Conservation (phyloP, 2,797 vertebrate genomes). For the Morelia viridis region DNA sequence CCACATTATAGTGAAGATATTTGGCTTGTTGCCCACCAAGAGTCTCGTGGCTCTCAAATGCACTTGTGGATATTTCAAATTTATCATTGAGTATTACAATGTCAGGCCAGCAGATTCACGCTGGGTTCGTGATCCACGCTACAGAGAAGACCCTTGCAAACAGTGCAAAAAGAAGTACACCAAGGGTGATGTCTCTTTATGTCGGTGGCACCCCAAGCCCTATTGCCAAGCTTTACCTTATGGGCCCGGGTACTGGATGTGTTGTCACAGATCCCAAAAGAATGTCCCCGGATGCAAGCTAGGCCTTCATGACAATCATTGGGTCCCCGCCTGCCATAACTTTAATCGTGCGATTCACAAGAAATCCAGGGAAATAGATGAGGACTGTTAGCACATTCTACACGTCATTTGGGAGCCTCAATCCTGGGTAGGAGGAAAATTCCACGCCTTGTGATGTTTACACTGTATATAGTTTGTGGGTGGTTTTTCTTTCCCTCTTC, state of each 20-base stretch:
- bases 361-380: slow-evolving; percentile 77
- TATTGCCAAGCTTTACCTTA: slow-evolving; percentile 93
- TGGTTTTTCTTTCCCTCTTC: slow-evolving; percentile 37
- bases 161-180: slow-evolving; percentile 90
- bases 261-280: slow-evolving; percentile 85
- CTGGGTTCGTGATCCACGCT: slow-evolving; percentile 94
- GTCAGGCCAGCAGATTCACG: slow-evolving; percentile 90
- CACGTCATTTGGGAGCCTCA: not conserved
- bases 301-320: slow-evolving; percentile 97
- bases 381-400: slow-evolving; percentile 58
- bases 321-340: slow-evolving; percentile 92
- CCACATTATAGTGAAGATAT: slow-evolving; percentile 89
- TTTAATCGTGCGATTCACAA: slow-evolving; percentile 86
- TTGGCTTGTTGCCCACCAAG: slow-evolving; percentile 86
- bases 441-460: slow-evolving; percentile 85
- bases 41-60: slow-evolving; percentile 93
- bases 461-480: slow-evolving; percentile 85
- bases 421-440: slow-evolving; percentile 61
- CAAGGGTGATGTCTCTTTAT: slow-evolving; percentile 91
- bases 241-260: slow-evolving; percentile 97
- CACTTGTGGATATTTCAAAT: slow-evolving; percentile 89
- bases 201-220: slow-evolving; percentile 96
- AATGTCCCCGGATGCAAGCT: slow-evolving; percentile 90
- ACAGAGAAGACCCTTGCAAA: slow-evolving; percentile 95
- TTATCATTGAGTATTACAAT: slow-evolving; percentile 88